These are phyloP conservation scores for Glaucopsyche alexis DNA, from an alignment of 2,888 invertebrate genomes.

Conservation along the genomic window DNA sequence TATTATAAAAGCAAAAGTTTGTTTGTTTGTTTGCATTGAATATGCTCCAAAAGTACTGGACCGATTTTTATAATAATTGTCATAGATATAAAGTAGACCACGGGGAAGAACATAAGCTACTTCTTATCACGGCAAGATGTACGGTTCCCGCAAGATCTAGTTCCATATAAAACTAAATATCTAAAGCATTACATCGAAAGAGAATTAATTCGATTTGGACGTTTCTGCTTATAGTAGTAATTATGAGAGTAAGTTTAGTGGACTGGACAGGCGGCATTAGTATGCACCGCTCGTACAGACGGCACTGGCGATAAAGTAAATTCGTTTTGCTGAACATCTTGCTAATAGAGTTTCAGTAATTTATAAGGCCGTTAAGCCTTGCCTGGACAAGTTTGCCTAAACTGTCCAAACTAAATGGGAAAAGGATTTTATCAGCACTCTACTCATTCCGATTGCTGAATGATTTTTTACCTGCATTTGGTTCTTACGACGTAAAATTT, in stretches of 20 bases:
- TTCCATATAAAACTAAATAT: conserved; percentile 31
- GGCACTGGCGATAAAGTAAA: conserved; percentile 77
- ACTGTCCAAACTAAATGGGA: conserved; percentile 69
- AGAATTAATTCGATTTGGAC: conserved; percentile 37
- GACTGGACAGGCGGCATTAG: conserved; percentile 58
- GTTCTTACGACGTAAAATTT: background rate
- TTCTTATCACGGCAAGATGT: too few species aligned
- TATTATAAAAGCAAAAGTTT: too few species aligned
- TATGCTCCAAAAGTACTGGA: too few species aligned
- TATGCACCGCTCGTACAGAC: conserved; percentile 67
- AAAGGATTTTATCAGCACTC: conserved; percentile 72
- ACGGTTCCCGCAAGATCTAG: too few species aligned
- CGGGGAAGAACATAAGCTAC: too few species aligned
- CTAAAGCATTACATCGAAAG: conserved; percentile 9
- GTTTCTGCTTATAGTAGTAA: conserved; percentile 77
- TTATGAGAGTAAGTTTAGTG: conserved; percentile 70
- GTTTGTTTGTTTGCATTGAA: too few species aligned
- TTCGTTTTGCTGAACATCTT: conserved; percentile 77
- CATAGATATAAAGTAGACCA: too few species aligned
- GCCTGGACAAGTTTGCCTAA: conserved; percentile 49
- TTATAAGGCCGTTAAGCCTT: conserved; percentile 72
- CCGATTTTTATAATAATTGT: too few species aligned
- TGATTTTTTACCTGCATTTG: background rate
- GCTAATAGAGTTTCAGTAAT: conserved; percentile 80
- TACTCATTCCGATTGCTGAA: background rate